Base-by-base conservation (phyloP, 2,888 invertebrate genomes). In the Petrolisthes manimaculis region DNA sequence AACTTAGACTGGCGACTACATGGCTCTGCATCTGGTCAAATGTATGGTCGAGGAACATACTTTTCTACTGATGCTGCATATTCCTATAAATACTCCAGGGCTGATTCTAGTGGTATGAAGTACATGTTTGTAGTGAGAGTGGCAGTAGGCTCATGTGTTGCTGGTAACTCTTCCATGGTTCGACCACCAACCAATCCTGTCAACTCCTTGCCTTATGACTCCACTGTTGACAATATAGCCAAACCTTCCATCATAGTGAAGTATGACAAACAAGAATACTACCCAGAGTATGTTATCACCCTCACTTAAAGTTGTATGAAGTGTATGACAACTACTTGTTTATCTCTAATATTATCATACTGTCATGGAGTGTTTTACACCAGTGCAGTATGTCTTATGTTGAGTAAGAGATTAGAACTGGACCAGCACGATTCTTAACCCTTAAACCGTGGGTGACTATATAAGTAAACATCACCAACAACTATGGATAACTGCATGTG, bases 1-100 rank as follows among this genome's bases (percentile, higher is more conserved):
- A 93, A 93, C 90, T 92, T 92, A 55, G 91, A 93, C 90, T 92
- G 92, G 92, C 91, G 92, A 69, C 86, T 91, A 12, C 91, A 91
- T 78, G 92, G 92, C 12, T 84, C 75, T 18, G 71, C 89, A 6
- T 86, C 79, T 67, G 92, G 92, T 0, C 90, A 92, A 77, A 91
- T 86, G 51, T 92, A 92, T 91, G 93, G 93, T 6, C 90, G 92
- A 81, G 93, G 93, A 21, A 92, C 92, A 0, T 92, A 92, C 24
- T 92, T 93, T 90, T 89, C 92, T 6, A 92, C 92, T 1, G 51
- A 86, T 67, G 80, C 89, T 9, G 53, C n/a, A 18, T 67, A 61
- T 37, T 86, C 89, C 2, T 69, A 67, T 14, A n/a, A 53, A 0
- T 89, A 89, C 75, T 61, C 61, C 54, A 53, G 67, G 5, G 53